Conservation (phyloP, 2,113 vertebrate genomes). For the Stomatorhinus ivindoensis region DNA sequence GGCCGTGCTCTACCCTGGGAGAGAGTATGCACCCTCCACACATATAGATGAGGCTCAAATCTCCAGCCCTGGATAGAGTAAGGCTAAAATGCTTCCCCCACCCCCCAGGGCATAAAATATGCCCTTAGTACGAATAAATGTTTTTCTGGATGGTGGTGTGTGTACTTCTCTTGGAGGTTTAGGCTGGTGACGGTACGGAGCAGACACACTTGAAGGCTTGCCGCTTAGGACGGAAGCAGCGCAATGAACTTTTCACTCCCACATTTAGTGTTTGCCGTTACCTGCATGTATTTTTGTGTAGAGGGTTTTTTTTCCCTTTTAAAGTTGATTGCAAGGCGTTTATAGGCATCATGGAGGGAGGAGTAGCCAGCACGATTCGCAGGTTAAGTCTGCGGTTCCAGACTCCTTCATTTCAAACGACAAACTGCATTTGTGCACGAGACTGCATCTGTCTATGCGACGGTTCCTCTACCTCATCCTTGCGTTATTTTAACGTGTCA, state of each 20-base stretch:
- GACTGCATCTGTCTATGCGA: neutral
- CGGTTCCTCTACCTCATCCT: neutral
- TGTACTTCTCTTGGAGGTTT: neutral
- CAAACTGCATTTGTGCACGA: too few relatives aligned
- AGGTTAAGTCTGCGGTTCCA: neutral
- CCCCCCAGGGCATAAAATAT: neutral
- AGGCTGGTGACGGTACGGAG: neutral
- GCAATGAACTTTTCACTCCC: neutral
- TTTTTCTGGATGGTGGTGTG: neutral
- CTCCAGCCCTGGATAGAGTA: neutral
- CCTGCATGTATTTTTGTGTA: neutral
- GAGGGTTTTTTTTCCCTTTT: neutral
- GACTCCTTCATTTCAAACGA: neutral
- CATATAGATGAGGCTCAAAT: neutral
- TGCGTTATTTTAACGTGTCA: neutral
- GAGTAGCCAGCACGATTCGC: neutral
- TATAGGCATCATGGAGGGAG: neutral
- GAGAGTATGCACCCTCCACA: neutral
- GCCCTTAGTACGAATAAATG: neutral
- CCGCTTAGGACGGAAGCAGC: neutral
- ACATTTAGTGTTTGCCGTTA: neutral
- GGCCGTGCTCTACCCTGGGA: neutral
- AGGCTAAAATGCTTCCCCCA: neutral
- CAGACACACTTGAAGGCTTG: neutral
- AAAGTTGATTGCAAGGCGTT: neutral